These are phyloP conservation scores for Heliconius erato DNA, from an alignment of 2,888 invertebrate genomes.

Conservation along the genomic window DNA sequence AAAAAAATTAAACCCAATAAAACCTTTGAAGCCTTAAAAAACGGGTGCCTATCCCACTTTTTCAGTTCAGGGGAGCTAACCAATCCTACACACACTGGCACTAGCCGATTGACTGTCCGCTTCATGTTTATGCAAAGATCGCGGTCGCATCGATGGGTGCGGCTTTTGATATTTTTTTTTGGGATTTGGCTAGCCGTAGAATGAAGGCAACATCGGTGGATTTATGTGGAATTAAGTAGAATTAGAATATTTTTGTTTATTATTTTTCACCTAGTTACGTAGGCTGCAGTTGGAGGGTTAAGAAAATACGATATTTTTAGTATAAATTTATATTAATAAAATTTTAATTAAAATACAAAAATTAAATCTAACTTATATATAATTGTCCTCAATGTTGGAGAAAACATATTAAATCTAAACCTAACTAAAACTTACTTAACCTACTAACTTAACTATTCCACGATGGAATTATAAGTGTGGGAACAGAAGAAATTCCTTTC, in stretches of 20 bases:
- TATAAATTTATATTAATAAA: too few species aligned
- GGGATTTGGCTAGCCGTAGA: background rate
- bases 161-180: slow-evolving; percentile 15
- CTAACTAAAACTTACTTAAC: too few species aligned
- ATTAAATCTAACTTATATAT: too few species aligned
- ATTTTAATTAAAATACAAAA: too few species aligned
- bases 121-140: slow-evolving; percentile 40
- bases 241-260: background rate
- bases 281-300: too few species aligned
- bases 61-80: slow-evolving; percentile 21
- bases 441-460: too few species aligned
- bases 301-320: too few species aligned
- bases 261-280: too few species aligned
- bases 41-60: slow-evolving; percentile 7
- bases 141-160: slow-evolving; percentile 27
- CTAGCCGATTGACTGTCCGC: slow-evolving; percentile 31
- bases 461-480: too few species aligned
- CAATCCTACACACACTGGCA: slow-evolving; percentile 27
- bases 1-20: background rate
- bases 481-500: too few species aligned
- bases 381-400: too few species aligned
- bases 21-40: slow-evolving; percentile 2
- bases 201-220: background rate
- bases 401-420: too few species aligned
- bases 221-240: background rate